A percentile compares a stretch with the other conserved stretches of the same genome.
Conservation (phyloP, 2,113 vertebrate species). For the Lepus europaeus region DNA sequence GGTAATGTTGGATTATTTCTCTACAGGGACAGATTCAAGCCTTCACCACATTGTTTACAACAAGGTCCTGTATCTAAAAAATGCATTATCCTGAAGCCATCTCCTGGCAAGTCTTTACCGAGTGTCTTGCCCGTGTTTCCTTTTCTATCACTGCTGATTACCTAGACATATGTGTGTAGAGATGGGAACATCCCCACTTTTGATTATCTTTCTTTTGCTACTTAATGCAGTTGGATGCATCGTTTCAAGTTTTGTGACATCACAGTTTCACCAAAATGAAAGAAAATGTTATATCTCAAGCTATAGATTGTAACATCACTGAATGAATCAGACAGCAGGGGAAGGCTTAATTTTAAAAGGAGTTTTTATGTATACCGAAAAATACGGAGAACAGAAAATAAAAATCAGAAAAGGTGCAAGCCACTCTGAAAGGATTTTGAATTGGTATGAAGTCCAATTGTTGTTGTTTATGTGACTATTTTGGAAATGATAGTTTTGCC, state of each 20-base stretch:
- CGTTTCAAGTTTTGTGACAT: constrained; percentile 73
- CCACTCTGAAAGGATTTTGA: constrained; percentile 2
- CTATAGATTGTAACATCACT: constrained; percentile 57
- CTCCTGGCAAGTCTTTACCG: constrained; percentile 42
- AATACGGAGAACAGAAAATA: background rate
- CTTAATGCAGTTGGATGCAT: constrained; percentile 73
- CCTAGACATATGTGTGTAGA: constrained; percentile 30
- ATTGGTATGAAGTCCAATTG: constrained; percentile 21
- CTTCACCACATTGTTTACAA: constrained; percentile 15
- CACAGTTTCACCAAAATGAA: constrained; percentile 77
- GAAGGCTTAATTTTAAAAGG: constrained; percentile 43
- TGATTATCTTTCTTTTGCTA: constrained; percentile 71
- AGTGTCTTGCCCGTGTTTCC: constrained; percentile 10
- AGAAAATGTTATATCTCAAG: constrained; percentile 73
- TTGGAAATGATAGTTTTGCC: constrained; percentile 21
- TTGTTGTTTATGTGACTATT: constrained; percentile 26
- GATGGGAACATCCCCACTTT: constrained; percentile 49
- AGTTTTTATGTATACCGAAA: constrained; percentile 72
- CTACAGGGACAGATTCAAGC: background rate
- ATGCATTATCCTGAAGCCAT: background rate
- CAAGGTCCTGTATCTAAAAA: background rate
- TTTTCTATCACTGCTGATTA: constrained; percentile 51
- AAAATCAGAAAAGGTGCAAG: background rate
- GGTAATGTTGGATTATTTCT: background rate
- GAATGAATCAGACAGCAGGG: constrained; percentile 69